phyloP scores from a whole-genome alignment of 1,140 invertebrate genomes.

The Bactericera cockerelli region DNA sequence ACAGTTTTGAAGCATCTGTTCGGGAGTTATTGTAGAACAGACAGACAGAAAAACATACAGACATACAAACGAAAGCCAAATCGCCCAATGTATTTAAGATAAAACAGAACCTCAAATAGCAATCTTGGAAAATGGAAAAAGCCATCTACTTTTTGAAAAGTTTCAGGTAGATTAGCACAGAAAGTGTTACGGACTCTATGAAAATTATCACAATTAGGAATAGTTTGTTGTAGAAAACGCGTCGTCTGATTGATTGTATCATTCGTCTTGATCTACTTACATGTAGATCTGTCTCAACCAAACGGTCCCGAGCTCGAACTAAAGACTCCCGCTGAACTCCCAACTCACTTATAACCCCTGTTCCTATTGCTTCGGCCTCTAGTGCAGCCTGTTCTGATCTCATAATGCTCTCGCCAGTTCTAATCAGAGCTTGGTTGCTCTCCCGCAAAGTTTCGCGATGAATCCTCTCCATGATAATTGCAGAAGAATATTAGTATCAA shows the following conservation, averaged over 20 bases:
- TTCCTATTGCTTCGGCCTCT: slow-evolving; percentile 18
- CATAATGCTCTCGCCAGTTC: background rate
- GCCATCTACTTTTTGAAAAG: slow-evolving; percentile 12
- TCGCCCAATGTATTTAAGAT: too few species aligned
- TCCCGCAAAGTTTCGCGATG: slow-evolving; percentile 3
- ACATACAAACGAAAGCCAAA: too few species aligned
- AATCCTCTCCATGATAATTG: background rate
- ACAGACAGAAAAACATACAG: too few species aligned
- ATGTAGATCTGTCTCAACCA: slow-evolving; percentile 14
- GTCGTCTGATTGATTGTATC: slow-evolving; percentile 11
- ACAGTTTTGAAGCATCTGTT: too few species aligned
- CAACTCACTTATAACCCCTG: slow-evolving; percentile 15
- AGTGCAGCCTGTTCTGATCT: slow-evolving; percentile 5
- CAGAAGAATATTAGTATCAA: background rate
- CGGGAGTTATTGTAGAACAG: too few species aligned
- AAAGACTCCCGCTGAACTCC: slow-evolving; percentile 15
- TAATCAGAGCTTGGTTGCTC: background rate
- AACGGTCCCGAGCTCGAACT: slow-evolving; percentile 10
- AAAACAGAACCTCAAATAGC: too few species aligned
- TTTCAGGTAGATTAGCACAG: slow-evolving; percentile 14
- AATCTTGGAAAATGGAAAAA: too few species aligned
- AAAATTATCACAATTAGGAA: slow-evolving; percentile 16
- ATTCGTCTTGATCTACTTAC: slow-evolving; percentile 8
- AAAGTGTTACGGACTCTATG: slow-evolving; percentile 11
- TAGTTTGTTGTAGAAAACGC: slow-evolving; percentile 15